Conservation (phyloP, 2,888 invertebrate species). For the Siphlonurus alternatus region DNA sequence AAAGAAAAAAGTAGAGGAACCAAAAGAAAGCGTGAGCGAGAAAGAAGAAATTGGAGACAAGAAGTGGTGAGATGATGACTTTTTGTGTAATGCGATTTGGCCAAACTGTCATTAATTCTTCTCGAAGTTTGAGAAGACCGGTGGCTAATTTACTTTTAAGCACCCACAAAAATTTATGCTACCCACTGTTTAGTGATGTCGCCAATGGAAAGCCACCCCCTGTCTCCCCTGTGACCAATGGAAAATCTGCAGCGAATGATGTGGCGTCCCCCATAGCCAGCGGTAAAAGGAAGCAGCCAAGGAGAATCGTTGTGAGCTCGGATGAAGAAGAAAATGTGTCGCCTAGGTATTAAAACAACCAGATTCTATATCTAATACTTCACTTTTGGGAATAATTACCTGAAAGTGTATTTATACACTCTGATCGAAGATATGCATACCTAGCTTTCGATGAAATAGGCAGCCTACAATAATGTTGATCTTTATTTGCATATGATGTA, state of each 20-base stretch:
- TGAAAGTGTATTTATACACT: too few relatives aligned
- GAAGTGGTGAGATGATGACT: background rate
- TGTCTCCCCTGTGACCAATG: background rate
- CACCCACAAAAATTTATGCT: background rate
- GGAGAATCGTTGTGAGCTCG: background rate
- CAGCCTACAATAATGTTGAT: too few relatives aligned
- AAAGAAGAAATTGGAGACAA: constrained; percentile 12
- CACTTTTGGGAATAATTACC: too few relatives aligned
- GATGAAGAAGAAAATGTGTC: constrained; percentile 1
- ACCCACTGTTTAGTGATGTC: background rate
- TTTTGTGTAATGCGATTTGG: background rate
- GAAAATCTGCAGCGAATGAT: background rate
- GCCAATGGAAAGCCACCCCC: background rate
- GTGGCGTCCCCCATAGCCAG: background rate
- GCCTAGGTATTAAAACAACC: background rate
- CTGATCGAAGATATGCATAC: too few relatives aligned
- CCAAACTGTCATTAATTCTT: too few relatives aligned
- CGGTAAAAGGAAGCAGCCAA: background rate
- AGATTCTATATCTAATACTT: too few relatives aligned
- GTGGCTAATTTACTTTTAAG: background rate
- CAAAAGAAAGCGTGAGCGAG: constrained; percentile 11
- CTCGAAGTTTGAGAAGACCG: background rate
- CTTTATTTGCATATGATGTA: too few relatives aligned
- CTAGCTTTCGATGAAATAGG: too few relatives aligned
- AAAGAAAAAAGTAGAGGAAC: constrained; percentile 14